Evolutionary conservation across 37 sponge, comb jelly and placozoan genomes (phyloP).

Genomic region (Petrosia ficiformis): DNA sequence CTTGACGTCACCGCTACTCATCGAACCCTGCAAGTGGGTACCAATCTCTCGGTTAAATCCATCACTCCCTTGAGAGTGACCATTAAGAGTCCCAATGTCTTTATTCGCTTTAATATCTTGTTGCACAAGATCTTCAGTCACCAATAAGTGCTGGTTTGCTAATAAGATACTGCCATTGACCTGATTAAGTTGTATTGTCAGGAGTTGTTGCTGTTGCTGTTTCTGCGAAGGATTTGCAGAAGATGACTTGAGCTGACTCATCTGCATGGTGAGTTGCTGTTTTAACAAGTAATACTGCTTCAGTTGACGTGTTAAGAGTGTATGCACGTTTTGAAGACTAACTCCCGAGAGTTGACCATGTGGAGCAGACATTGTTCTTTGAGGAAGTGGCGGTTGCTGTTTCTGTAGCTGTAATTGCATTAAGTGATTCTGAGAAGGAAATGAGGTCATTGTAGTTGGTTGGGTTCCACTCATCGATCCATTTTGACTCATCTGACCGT

Average conservation of each 20-base stretch:
- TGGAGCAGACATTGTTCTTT: background rate
- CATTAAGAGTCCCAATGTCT: background rate
- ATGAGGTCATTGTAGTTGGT: background rate
- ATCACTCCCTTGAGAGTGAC: too few relatives aligned
- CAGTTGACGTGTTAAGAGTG: constrained; percentile 32
- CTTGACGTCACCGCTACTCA: background rate
- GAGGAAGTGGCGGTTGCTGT: background rate
- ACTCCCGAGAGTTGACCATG: background rate
- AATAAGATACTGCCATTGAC: constrained; percentile 23
- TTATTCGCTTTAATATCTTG: background rate
- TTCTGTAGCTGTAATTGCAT: background rate
- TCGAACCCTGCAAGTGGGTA: background rate
- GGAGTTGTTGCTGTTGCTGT: constrained; percentile 24
- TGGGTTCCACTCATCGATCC: constrained; percentile 4
- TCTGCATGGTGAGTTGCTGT: constrained; percentile 38
- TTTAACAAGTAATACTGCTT: constrained; percentile 22
- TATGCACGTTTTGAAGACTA: constrained; percentile 25
- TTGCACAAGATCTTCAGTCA: constrained; percentile 11
- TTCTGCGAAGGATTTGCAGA: background rate
- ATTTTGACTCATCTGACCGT: too few relatives aligned
- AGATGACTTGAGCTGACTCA: constrained; percentile 2
- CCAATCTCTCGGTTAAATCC: too few relatives aligned
- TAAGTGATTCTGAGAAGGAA: constrained; percentile 1
- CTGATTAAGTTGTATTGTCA: constrained; percentile 4
- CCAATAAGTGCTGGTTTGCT: constrained; percentile 38